These are phyloP conservation scores for Zootoca vivipara DNA, from an alignment of 2,113 vertebrate species.

Conservation along the genomic window DNA sequence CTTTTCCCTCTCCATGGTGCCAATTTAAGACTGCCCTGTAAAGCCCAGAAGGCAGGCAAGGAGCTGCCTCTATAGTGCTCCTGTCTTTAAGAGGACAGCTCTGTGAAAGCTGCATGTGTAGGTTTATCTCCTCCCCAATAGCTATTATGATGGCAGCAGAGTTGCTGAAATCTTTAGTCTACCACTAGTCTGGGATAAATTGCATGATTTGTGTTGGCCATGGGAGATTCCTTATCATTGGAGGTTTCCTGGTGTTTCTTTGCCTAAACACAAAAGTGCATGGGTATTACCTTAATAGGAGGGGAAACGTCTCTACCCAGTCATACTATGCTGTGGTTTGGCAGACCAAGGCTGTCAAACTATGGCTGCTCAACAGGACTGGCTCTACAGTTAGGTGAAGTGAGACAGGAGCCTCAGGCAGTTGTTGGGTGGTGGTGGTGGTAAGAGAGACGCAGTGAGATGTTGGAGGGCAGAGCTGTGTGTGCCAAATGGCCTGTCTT, in stretches of 20 bases:
- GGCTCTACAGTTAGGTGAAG: too few species aligned
- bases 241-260: neutral
- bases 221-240: neutral
- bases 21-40: neutral
- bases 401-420: too few species aligned
- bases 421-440: too few species aligned
- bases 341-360: neutral
- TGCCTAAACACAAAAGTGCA: neutral
- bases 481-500: too few species aligned
- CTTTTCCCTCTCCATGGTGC: neutral
- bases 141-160: neutral
- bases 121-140: neutral
- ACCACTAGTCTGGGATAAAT: neutral
- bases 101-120: neutral
- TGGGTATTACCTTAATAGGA: neutral
- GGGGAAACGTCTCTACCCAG: neutral
- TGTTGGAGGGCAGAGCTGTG: too few species aligned
- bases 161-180: neutral
- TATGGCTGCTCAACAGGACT: neutral
- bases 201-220: neutral
- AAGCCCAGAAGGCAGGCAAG: neutral
- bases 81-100: neutral
- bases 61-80: too few species aligned
- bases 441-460: too few species aligned
- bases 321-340: too few species aligned